Percentiles rank a stretch among this genome's conserved stretches.
Evolutionary conservation across 2,888 invertebrate genomes (phyloP).

Genomic region (Tenthredo notha): DNA sequence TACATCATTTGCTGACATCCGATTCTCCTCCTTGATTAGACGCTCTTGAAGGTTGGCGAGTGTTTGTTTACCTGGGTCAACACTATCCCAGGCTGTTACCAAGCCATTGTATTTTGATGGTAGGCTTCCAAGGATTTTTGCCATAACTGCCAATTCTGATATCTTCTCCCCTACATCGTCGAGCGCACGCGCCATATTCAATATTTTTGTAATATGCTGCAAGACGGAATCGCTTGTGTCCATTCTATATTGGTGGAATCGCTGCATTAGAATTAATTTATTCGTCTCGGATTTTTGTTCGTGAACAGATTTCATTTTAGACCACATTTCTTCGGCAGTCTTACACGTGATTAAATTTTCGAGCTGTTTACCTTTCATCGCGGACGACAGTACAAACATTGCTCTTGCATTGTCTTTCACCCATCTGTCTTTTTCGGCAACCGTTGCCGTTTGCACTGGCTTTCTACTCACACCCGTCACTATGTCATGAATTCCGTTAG

Average conservation of each 20-base stretch:
- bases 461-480: constrained; percentile 20
- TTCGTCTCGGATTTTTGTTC: constrained; percentile 58
- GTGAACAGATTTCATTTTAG: constrained; percentile 56
- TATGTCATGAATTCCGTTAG: constrained; percentile 38
- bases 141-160: constrained; percentile 39
- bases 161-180: constrained; percentile 51
- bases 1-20: no score
- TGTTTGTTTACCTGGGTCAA: constrained; percentile 11
- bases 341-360: constrained; percentile 57
- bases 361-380: constrained; percentile 39
- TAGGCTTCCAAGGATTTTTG: constrained; percentile 54
- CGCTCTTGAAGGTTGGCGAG: constrained; percentile 49
- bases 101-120: constrained; percentile 51
- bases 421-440: constrained; percentile 40
- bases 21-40: constrained; percentile 46
- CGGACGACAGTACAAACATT: constrained; percentile 45
- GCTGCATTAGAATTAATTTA: constrained; percentile 51
- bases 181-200: constrained; percentile 51
- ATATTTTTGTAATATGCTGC: constrained; percentile 49
- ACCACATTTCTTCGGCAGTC: constrained; percentile 60
- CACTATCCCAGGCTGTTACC: constrained; percentile 43
- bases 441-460: not conserved
- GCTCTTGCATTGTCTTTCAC: constrained; percentile 52
- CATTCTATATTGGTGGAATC: constrained; percentile 48
- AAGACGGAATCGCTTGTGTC: constrained; percentile 44